phyloP scores from a whole-genome alignment of 1,140 invertebrate species.

The Prorops nasuta region DNA sequence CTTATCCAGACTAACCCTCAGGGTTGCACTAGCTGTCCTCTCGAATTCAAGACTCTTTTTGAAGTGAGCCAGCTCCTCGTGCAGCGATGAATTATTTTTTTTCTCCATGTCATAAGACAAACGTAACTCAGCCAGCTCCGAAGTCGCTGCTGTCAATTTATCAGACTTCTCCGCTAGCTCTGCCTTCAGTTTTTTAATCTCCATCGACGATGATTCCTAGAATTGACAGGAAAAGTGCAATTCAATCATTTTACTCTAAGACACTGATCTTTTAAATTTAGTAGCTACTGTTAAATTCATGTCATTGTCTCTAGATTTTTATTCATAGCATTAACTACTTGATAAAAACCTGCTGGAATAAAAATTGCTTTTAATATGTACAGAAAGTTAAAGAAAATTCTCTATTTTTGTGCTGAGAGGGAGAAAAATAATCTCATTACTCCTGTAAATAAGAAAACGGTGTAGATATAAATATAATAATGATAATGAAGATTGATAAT shows the following conservation, averaged over 20 bases:
- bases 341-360: no score
- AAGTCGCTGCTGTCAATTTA: conserved; percentile 26
- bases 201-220: conserved; percentile 47
- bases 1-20: conserved; percentile 43
- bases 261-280: no score
- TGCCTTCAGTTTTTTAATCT: conserved; percentile 49
- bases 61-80: conserved; percentile 39
- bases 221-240: conserved; percentile 19
- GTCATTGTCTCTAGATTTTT: no score
- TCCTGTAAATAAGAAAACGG: conserved; percentile 29
- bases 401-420: no score
- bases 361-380: no score
- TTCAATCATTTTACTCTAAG: conserved; percentile 4
- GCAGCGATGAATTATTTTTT: conserved; percentile 38
- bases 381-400: conserved; percentile 18
- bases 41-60: conserved; percentile 41
- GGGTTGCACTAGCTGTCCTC: conserved; percentile 30
- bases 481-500: no score
- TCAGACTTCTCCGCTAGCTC: conserved; percentile 45
- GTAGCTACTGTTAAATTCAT: no score
- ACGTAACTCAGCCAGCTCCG: conserved; percentile 39
- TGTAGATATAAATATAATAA: conserved; percentile 10
- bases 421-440: conserved; percentile 16
- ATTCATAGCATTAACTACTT: no score
- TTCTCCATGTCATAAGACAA: conserved; percentile 39